Evolutionary conservation across 53 echinoderm and acorn worm species (phyloP).

Genomic region (Pentamera pediparva): DNA sequence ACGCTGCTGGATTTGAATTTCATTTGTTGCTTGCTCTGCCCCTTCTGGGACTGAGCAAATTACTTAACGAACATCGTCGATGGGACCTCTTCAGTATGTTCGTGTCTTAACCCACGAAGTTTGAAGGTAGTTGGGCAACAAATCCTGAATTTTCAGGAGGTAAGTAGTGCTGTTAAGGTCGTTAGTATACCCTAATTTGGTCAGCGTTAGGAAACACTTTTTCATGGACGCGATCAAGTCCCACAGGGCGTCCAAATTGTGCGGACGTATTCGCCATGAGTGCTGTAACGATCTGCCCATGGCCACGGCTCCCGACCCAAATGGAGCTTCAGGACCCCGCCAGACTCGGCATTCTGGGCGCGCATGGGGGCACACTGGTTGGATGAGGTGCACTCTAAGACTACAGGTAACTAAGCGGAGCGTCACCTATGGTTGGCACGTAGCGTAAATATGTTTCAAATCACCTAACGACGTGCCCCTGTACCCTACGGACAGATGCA

Average conservation of each 20-base stretch:
- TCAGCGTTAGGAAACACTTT: constrained; percentile 23
- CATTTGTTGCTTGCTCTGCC: neutral
- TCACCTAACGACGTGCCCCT: too few relatives aligned
- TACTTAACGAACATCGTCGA: constrained; percentile 38
- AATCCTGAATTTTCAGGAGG: constrained; percentile 29
- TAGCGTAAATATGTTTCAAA: too few relatives aligned
- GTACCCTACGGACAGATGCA: too few relatives aligned
- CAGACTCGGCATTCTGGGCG: too few relatives aligned
- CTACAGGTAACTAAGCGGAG: too few relatives aligned
- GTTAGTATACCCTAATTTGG: constrained; percentile 23
- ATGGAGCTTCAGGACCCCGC: too few relatives aligned
- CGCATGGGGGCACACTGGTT: too few relatives aligned
- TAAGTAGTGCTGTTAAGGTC: constrained; percentile 30
- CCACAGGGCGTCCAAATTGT: constrained; percentile 30
- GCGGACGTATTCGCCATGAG: constrained; percentile 23
- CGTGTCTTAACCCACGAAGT: constrained; percentile 35
- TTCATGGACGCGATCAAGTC: constrained; percentile 28
- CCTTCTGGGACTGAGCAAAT: constrained; percentile 15
- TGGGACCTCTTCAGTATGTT: constrained; percentile 15
- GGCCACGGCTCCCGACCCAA: too few relatives aligned
- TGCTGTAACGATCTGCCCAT: too few relatives aligned
- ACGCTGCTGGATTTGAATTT: constrained; percentile 30
- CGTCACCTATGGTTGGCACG: too few relatives aligned
- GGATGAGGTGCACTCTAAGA: too few relatives aligned
- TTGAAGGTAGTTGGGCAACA: constrained; percentile 31